A percentile compares a stretch with the other conserved stretches of the same genome.
These are phyloP conservation scores for Phyllostomus discolor DNA, from an alignment of 2,113 vertebrate genomes.

Conservation along the genomic window DNA sequence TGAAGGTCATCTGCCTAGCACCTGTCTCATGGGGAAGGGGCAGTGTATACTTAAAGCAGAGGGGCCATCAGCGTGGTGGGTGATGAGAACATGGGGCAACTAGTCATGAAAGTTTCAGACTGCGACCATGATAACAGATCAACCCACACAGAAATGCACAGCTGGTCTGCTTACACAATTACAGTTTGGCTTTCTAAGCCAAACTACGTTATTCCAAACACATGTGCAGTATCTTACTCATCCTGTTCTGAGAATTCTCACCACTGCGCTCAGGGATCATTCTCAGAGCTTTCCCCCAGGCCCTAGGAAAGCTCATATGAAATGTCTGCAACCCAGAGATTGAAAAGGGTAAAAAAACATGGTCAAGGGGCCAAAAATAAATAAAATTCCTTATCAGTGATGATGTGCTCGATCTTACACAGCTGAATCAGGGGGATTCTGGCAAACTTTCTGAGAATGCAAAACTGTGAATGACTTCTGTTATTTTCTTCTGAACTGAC, in stretches of 20 bases:
- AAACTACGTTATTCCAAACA: constrained; percentile 24
- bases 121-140: not conserved
- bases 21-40: not conserved
- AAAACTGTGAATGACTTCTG: not conserved
- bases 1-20: not conserved
- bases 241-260: constrained; percentile 9
- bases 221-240: not conserved
- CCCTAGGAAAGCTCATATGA: not conserved
- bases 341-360: not conserved
- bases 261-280: not conserved
- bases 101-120: not conserved
- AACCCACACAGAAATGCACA: not conserved
- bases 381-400: not conserved
- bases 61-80: not conserved
- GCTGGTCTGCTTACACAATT: not conserved
- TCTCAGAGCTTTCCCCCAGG: not conserved
- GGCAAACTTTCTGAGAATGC: not conserved
- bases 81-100: not conserved
- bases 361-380: not conserved
- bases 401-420: not conserved
- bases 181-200: constrained; percentile 25
- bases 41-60: not conserved
- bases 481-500: not conserved
- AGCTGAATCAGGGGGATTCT: not conserved
- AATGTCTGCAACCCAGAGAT: not conserved